Evolutionary conservation across 2,113 vertebrate genomes (phyloP).

Genomic region (Albula goreensis): DNA sequence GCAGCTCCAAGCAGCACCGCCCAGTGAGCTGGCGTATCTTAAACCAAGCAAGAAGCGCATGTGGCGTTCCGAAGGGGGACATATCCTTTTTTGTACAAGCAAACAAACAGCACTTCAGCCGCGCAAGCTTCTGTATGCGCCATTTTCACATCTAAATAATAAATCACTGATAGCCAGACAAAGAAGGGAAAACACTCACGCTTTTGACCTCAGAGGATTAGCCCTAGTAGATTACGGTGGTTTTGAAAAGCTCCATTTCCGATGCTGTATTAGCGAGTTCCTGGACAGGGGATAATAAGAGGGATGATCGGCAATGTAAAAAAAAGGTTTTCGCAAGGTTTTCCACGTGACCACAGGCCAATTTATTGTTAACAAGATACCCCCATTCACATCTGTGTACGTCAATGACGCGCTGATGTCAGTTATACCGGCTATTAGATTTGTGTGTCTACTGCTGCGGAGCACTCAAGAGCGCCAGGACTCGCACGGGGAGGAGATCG

Average conservation of each 20-base stretch:
- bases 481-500: background rate
- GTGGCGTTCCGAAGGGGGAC: conserved; percentile 6
- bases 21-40: conserved; percentile 10
- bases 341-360: conserved; percentile 25
- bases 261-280: conserved; percentile 1
- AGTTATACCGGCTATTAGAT: conserved; percentile 4
- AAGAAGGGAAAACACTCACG: conserved; percentile 8
- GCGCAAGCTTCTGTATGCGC: background rate
- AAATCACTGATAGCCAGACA: background rate
- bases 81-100: conserved; percentile 6
- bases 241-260: conserved; percentile 22
- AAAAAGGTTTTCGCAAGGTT: background rate
- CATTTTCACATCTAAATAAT: conserved; percentile 21
- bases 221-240: background rate
- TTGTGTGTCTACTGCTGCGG: background rate
- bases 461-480: background rate
- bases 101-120: background rate
- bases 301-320: conserved; percentile 27
- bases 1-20: conserved; percentile 18
- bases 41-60: conserved; percentile 1
- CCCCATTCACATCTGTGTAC: conserved; percentile 24
- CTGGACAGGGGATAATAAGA: background rate
- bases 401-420: conserved; percentile 32
- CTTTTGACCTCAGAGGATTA: conserved; percentile 3
- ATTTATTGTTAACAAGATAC: conserved; percentile 32